Evolutionary conservation across 2,113 vertebrate genomes (phyloP), one percentile per base, ranked within the genome.

Genomic region (Megaceryle maxima): DNA sequence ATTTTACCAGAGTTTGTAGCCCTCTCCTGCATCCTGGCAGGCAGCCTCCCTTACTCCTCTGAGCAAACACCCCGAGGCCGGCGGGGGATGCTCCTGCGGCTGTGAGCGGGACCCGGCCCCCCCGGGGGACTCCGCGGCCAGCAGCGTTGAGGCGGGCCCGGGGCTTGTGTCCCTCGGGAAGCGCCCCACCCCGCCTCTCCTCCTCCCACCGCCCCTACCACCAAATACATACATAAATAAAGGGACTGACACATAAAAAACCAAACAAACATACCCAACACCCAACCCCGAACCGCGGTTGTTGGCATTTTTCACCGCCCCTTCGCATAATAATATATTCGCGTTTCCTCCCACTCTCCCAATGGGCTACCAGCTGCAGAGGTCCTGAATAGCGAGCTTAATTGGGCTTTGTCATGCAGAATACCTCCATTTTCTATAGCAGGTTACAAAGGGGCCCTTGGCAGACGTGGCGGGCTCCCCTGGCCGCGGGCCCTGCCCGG

Each of bases 361-460:
- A 98, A 98, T 98, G 98, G 97, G 98, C 98, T 98, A 98, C 99
- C 99, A 99, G 99, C 99, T 99, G 99, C 99, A 98, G 93, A 94
- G 96, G 94, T 97, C 92, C 97, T 99, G 98, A 99, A 99, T 99
- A 97, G 98, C 98, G 96, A 98, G 97, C 98, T 98, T 99, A 99
- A 99, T 99, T 99, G 98, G 98, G 98, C 98, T 99, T 99, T 99
- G 99, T 99, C 98, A 99, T 99, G 99, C 98, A 98, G 99, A 99
- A 98, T 98, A 98, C 97, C 96, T 93, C 97, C 96, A 84, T 97
- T 98, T 98, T 99, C 98, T 99, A 98, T 98, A 98, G 98, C 97
- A 97, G 97, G 97, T 98, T 98, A 98, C 97, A 98, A 98, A 98
- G 96, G 53, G 96, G 97, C 96, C 98, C 90, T 98, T 98, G 98